These are phyloP conservation scores for Pinna nobilis DNA, from an alignment of 1,140 invertebrate species.

Conservation along the genomic window DNA sequence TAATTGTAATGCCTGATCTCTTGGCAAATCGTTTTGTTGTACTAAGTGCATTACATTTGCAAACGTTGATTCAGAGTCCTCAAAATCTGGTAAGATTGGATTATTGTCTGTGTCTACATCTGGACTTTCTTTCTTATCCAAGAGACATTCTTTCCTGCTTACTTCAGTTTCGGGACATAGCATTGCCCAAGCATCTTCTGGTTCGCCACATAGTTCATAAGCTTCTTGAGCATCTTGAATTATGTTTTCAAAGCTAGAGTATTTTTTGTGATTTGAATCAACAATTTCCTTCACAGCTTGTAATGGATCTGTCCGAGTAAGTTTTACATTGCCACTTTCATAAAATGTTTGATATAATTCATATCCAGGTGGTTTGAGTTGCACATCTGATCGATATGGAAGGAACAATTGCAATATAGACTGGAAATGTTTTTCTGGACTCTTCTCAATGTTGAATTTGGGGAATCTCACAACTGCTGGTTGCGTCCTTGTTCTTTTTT, in stretches of 20 bases:
- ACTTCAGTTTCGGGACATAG: slow-evolving; percentile 17
- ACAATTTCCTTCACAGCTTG: slow-evolving; percentile 11
- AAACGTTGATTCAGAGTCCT: background rate
- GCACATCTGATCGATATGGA: slow-evolving; percentile 14
- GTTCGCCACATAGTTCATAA: slow-evolving; percentile 4
- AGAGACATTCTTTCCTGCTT: slow-evolving; percentile 11
- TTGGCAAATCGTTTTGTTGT: background rate
- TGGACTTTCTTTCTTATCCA: background rate
- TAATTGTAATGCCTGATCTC: background rate
- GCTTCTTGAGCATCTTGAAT: slow-evolving; percentile 9
- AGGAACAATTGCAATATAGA: slow-evolving; percentile 29
- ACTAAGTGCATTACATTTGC: background rate
- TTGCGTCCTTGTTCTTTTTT: slow-evolving; percentile 13
- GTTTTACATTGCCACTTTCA: slow-evolving; percentile 17
- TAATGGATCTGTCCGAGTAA: background rate
- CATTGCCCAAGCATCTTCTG: slow-evolving; percentile 27
- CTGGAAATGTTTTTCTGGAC: slow-evolving; percentile 29
- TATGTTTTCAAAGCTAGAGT: background rate
- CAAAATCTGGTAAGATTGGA: background rate
- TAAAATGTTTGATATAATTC: slow-evolving; percentile 26
- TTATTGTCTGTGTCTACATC: background rate
- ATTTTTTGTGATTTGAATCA: background rate
- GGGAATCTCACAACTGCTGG: slow-evolving; percentile 16
- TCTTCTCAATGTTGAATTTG: background rate
- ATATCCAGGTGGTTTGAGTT: slow-evolving; percentile 32